Conservation (phyloP, 2,797 vertebrate genomes). For the Pipistrellus pygmaeus region DNA sequence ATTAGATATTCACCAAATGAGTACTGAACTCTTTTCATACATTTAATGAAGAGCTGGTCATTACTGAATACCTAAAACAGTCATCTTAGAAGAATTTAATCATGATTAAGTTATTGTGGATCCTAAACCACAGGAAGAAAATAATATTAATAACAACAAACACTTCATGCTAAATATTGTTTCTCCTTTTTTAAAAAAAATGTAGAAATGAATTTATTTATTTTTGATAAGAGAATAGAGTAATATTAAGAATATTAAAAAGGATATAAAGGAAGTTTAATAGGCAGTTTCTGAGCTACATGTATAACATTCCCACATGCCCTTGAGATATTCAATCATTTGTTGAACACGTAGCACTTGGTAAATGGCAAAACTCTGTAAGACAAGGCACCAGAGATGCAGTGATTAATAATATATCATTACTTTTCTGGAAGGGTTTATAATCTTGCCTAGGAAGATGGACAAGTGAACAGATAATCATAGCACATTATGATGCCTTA, state of each 20-base stretch:
- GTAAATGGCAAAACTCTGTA: constrained; percentile 32
- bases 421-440: constrained; percentile 28
- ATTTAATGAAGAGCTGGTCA: constrained; percentile 67
- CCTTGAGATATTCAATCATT: background rate
- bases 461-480: background rate
- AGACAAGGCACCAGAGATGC: background rate
- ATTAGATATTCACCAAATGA: constrained; percentile 82
- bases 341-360: constrained; percentile 36
- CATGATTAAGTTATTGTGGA: background rate
- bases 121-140: constrained; percentile 17
- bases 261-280: constrained; percentile 2
- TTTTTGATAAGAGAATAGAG: background rate
- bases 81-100: constrained; percentile 66
- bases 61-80: constrained; percentile 69
- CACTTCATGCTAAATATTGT: background rate
- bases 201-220: background rate
- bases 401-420: constrained; percentile 40
- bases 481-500: background rate
- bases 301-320: background rate
- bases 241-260: background rate
- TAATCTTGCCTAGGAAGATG: background rate
- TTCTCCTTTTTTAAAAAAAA: background rate
- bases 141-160: background rate
- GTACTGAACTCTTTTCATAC: constrained; percentile 70
- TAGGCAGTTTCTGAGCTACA: background rate